Base-by-base conservation (phyloP, 2,888 invertebrate genomes). In the Xanthorhoe spadicearia region DNA sequence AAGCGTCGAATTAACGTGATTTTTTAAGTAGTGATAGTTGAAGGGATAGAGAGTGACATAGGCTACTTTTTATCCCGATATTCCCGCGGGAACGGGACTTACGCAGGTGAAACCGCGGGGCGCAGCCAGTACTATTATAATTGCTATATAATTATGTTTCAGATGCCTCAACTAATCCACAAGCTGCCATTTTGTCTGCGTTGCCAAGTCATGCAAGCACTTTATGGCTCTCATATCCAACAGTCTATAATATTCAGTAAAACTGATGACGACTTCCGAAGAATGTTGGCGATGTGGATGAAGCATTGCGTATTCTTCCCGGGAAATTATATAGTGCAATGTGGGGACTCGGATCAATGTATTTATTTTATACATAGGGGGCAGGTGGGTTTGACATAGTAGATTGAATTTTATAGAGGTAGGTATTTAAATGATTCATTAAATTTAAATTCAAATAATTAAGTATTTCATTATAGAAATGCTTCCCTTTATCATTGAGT, bases 361-460 rank as follows among this genome's bases (percentile, higher is more conserved):
- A 94, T 94, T 81, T 94, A 94, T 72, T 94, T 94, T 64, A 94
- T 94, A 79, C 93, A 94, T 72, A 84, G 91, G 73, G 94, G 94
- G 70, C 92, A 94, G 84, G 94, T 94, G 38, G 3, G 38, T 43
- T 13, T 43, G n/a, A 43, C 13, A 3, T 23, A 23, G 1, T 23
- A 4, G 23, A 23, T 23, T 23, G 23, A 3, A 4, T 23, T 23
- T 23, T 4, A 23, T 23, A 23, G 1, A 23, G 4, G 4, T 23
- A 23, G 23, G 23, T 23, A 23, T 23, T 23, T 23, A 1, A 23
- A 23, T 23, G 23, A 23, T 1, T 23, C 23, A n/a, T n/a, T n/a
- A n/a, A n/a, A n/a, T n/a, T n/a, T n/a, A n/a, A n/a, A n/a, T n/a
- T n/a, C n/a, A n/a, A n/a, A n/a, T n/a, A n/a, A n/a, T n/a, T n/a